Evolutionary conservation across 1,140 invertebrate species (phyloP), one percentile per base, ranked within the genome.

Genomic region (Druon quercuslanigerum): DNA sequence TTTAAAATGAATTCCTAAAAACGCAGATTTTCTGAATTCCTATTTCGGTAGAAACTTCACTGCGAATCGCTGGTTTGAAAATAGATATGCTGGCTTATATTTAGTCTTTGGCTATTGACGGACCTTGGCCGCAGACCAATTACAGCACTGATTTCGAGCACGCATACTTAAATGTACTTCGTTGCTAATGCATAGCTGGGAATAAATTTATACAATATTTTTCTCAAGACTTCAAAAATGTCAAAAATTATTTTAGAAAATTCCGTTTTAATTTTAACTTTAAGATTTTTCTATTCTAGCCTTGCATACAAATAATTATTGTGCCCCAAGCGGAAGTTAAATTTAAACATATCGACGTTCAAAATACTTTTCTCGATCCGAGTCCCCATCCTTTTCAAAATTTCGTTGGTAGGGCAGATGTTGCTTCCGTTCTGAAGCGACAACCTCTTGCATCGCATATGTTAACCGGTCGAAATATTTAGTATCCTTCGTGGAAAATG

Each of bases 61-160:
- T 66, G 60, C 60, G 60, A 66, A 66, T 66, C 60, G 60, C 60
- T 66, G 60, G 60, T 66, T 66, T 66, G 60, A 20, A 66, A 66
- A 66, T 66, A 66, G 60, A 66, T 66, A 66, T 66, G 33, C 60
- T 66, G 60, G n/a, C 25, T 66, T 66, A 66, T 40, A 66, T 66
- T 46, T 66, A 66, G 60, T 66, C 60, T 66, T 66, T 66, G 60
- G 60, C 60, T 66, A 66, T 66, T 66, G 60, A 66, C 60, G 60
- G 60, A 66, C 60, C 60, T 66, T 66, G 60, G 60, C 60, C 60
- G 60, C 60, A 66, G 60, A 66, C 60, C 60, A 66, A 66, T 66
- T 66, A 66, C 60, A 66, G 60, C 25, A 66, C 60, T 66, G 60
- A 66, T 66, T 66, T 66, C 60, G 60, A 66, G 60, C 60, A 33